A percentile compares a stretch with the other conserved stretches of the same genome.
Conservation (phyloP, 2,888 invertebrate species). For the Agelastica alni region DNA sequence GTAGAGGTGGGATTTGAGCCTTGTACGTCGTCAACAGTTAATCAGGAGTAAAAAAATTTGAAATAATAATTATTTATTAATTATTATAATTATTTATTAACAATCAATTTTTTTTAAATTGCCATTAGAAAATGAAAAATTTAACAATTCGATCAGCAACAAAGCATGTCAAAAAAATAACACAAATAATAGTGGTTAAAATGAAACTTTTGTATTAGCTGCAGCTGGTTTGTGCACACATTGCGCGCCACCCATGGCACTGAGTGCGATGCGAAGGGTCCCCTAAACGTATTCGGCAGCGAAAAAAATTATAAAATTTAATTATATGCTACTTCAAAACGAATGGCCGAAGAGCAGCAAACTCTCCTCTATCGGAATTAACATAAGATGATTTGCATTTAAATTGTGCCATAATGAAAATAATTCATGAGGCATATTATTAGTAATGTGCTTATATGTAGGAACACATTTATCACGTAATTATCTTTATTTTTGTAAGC, state of each 20-base stretch:
- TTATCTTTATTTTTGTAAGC: constrained; percentile 45
- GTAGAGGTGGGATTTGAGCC: too few relatives aligned
- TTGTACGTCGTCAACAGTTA: too few relatives aligned
- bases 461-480: constrained; percentile 52
- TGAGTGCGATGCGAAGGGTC: constrained; percentile 27
- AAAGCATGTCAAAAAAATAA: too few relatives aligned
- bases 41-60: too few relatives aligned
- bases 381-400: constrained; percentile 60
- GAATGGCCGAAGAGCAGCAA: constrained; percentile 61
- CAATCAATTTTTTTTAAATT: too few relatives aligned
- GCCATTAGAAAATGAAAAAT: too few relatives aligned
- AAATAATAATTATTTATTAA: too few relatives aligned
- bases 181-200: too few relatives aligned
- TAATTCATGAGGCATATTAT: constrained; percentile 56
- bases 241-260: background rate
- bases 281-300: constrained; percentile 52
- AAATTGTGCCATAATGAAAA: constrained; percentile 59
- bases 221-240: too few relatives aligned
- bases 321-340: constrained; percentile 72
- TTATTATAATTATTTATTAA: too few relatives aligned
- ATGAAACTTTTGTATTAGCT: too few relatives aligned
- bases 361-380: constrained; percentile 45
- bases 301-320: constrained; percentile 62
- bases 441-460: constrained; percentile 52
- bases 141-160: too few relatives aligned